Base-by-base conservation (phyloP, 1,140 invertebrate genomes). In the Proales similis region DNA sequence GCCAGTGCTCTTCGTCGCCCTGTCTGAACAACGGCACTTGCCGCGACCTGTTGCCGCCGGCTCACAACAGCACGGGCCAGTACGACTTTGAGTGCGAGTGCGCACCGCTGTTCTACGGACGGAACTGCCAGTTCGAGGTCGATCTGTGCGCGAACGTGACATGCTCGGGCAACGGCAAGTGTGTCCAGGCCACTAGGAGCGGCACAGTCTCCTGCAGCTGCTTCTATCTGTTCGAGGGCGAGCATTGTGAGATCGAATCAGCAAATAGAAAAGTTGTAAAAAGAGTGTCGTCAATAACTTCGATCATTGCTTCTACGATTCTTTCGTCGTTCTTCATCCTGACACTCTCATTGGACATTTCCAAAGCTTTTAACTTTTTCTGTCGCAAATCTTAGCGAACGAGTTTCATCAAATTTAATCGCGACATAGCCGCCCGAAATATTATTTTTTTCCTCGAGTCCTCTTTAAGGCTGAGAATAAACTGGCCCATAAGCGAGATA, bases 171-270 rank as follows among this genome's bases (percentile, higher is more conserved):
- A 42, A 42, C 22, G 39, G 39, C 22, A 17, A 29, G 2, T 47
- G 46, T 9, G 14, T 29, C 2, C 26, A 47, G 27, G 19, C 2
- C 32, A n/a, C n/a, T n/a, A n/a, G n/a, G n/a, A 19, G 12, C 2
- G 27, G 6, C 32, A 29, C 27, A 47, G 26, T 14, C 0, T 29
- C 3, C 3, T 53, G 49, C 29, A 19, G 38, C 17, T 53, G 49
- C n/a, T 19, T 27, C 14, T 53, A 53, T 11, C 17, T 53, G 17
- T 53, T 36, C 19, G 26, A n/a, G 2, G 49, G 49, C 1, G n/a
- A 53, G 12, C 26, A 53, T 20, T 53, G 49, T 53, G 49, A 53
- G 42, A 39, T 53, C 5, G 49, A 53, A 32, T 53, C 49, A n/a
- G 19, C 5, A 3, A 38, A 53, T 5, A 38, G n/a, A 53, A 53